Evolutionary conservation across 2,888 invertebrate species (phyloP), one percentile per base, ranked within the genome.

Genomic region (Tillus elongatus): DNA sequence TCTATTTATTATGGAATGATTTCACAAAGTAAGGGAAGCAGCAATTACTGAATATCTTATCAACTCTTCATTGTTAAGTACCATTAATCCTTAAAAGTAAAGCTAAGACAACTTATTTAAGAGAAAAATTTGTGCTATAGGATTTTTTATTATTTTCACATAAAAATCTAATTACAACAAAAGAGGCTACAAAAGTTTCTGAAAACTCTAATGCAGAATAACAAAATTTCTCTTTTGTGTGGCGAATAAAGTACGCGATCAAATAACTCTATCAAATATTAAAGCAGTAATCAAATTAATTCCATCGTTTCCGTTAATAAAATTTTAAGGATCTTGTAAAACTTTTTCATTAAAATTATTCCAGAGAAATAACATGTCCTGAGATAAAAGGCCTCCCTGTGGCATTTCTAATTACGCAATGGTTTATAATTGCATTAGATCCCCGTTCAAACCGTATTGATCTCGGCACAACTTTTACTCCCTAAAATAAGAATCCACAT

Each of bases 361-460:
- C 51, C 46, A 52, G 50, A n/a, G n/a, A 57, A 58, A 57, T 58
- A 58, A 60, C 59, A 60, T 56, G 53, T 58, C 54, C 49, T 39
- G 46, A 54, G 55, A 56, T 56, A 54, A 57, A 58, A 53, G 57
- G 52, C 49, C 49, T 48, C 52, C 52, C 49, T 48, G 53, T 54
- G 57, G 57, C 56, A 56, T 56, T 59, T 57, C 58, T 61, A 60
- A 60, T 59, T 61, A 60, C 54, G 54, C 60, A 58, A 57, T 57
- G 58, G 50, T 53, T 53, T 55, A 56, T 61, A 61, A 61, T 61
- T 60, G 57, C 55, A 57, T 61, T 61, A 60, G 47, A 46, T 52
- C 24, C 24, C 6, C 57, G 53, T 59, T 58, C 55, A 55, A 56
- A 59, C 55, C 52, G 52, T 60, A 61, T 61, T 56, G 61, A 61